Evolutionary conservation across 1,140 invertebrate species (phyloP), one percentile per base, ranked within the genome.

Genomic region (Pogonognathellus flavescens): DNA sequence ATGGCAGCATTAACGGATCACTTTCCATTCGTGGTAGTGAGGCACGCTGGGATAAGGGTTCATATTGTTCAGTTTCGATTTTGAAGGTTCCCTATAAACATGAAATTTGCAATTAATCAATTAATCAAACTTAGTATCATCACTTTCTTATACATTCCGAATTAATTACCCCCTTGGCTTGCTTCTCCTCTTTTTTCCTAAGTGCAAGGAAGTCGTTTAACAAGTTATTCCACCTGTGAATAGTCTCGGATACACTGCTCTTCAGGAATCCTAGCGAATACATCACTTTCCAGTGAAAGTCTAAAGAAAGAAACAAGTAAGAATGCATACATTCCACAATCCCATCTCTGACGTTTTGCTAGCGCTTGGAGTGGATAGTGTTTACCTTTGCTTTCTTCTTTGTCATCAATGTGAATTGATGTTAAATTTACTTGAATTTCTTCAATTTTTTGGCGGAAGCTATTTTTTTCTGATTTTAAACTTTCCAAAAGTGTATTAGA

Each of bases 391-490:
- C 14, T 66, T 31, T 25, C 62, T 9, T 25, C 31, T 25, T 55
- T 72, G 82, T 84, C 57, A 59, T 84, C 89, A 41, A 90, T 89
- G 14, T 82, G 59, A 5, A 85, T 31, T 80, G 91, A 94, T 0
- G 94, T 94, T 11, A 95, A 88, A 87, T 94, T 93, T 18, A 94
- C 88, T 88, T 96, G 95, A 70, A 95, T 93, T 86, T 95, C 94
- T 89, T 95, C 95, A 76, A 95, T 93, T 89, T 93, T 94, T 82
- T 93, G 92, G 88, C 95, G 95, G 84, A 96, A 95, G 53, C 91
- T 90, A n/a, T 92, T 91, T 86, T 94, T 93, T 89, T 96, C 95
- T 84, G 93, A 93, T 3, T 92, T 89, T 0, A 95, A 87, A 25
- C 92, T 92, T 16, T 93, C 92, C 84, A 94, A 93, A 14, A 93